Base-by-base conservation (phyloP, 2,888 invertebrate genomes). In the Acanthopleura granulata region DNA sequence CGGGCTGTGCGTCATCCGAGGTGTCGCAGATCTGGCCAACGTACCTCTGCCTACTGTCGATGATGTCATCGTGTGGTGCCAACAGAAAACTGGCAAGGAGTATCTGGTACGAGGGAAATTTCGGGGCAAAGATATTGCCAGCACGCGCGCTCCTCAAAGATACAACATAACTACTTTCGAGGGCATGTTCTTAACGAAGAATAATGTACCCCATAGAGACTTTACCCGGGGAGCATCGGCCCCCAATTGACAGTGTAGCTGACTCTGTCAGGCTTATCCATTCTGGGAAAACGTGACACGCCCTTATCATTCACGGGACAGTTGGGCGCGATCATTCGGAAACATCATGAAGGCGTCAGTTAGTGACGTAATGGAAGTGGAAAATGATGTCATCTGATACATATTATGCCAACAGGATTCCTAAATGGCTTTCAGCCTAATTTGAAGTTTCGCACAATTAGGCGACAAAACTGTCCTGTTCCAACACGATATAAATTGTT, bases 51-150 rank as follows among this genome's bases (percentile, higher is more conserved):
- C 71, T 71, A 6, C 40, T 4, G 50, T 71, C 27, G 71, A 71
- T 49, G 50, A 71, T n/a, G 71, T 71, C 18, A 71, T 71, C 18
- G 22, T 40, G 50, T 71, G 71, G 71, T 71, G 50, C 25, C 49
- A 71, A 27, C 40, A 71, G 49, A 71, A 71, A 16, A 40, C 50
- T 1, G 71, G 50, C 16, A 71, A 71, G 25, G 71, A 71, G 18
- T 71, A 49, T 40, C 25, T 71, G 71, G 49, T 66, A 6, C 22
- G 29, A 6, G 66, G 66, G 1, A 66, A 66, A 25, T 27, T 66
- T 22, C 15, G 18, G 6, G 66, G 66, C 4, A 66, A 66, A 66
- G 66, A 66, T 25, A 27, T 66, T 3, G 22, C 25, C 29, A 27
- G 27, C 22, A 66, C 66, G 16, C 22, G 66, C 1, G 66, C 66